Percentiles rank a stretch among this genome's conserved stretches.
phyloP scores from a whole-genome alignment of 2,113 vertebrate species.

The Xiphophorus hellerii region DNA sequence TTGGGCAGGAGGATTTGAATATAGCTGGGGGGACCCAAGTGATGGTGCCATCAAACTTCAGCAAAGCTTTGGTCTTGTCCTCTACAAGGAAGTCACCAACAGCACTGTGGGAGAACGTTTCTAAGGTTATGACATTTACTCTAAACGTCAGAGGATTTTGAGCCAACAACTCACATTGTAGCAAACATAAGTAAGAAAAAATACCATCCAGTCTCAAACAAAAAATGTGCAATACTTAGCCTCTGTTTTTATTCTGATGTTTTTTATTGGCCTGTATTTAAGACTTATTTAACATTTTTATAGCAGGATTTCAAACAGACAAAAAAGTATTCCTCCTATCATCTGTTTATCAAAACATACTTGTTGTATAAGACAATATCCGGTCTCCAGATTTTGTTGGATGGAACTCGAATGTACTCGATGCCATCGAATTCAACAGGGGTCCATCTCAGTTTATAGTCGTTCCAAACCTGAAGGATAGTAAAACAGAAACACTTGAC shows the following conservation, averaged over 20 bases:
- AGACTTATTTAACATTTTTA: too few species aligned
- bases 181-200: too few species aligned
- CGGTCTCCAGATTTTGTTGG: conserved; percentile 94
- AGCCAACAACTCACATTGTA: background rate
- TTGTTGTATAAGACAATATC: conserved; percentile 97
- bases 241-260: too few species aligned
- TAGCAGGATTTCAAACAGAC: background rate
- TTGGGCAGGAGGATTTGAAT: conserved; percentile 96
- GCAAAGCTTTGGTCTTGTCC: conserved; percentile 92
- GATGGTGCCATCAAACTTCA: conserved; percentile 89
- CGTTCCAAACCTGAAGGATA: conserved; percentile 88
- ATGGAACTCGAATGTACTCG: conserved; percentile 90
- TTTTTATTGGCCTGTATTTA: too few species aligned
- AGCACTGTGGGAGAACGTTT: conserved; percentile 77
- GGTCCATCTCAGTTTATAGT: conserved; percentile 89
- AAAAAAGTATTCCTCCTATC: background rate
- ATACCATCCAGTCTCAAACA: too few species aligned
- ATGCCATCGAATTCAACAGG: conserved; percentile 88
- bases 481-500: background rate
- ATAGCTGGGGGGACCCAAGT: conserved; percentile 93
- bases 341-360: conserved; percentile 73
- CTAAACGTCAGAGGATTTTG: conserved; percentile 24
- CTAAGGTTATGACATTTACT: conserved; percentile 11
- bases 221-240: too few species aligned
- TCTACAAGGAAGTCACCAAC: conserved; percentile 93